phyloP scores from a whole-genome alignment of 2,797 vertebrate genomes.

The Intellagama lesueurii region DNA sequence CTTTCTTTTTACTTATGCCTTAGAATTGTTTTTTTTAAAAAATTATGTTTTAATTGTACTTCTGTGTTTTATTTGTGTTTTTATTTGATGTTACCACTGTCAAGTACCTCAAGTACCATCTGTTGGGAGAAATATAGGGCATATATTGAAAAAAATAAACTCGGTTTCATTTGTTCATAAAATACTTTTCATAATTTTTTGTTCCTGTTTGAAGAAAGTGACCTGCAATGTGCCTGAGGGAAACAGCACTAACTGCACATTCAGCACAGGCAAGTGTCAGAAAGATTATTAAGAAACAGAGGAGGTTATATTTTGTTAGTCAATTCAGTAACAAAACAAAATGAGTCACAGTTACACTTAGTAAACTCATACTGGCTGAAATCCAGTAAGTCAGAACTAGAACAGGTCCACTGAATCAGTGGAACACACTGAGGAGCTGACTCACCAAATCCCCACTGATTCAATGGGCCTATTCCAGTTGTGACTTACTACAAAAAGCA shows the following conservation, averaged over 20 bases:
- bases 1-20: too few relatives aligned
- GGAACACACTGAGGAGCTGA: too few relatives aligned
- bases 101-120: background rate
- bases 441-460: too few relatives aligned
- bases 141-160: slow-evolving; percentile 33
- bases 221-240: slow-evolving; percentile 31
- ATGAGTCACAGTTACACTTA: slow-evolving; percentile 41
- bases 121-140: background rate
- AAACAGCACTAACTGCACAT: slow-evolving; percentile 43
- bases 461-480: too few relatives aligned
- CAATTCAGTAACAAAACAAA: slow-evolving; percentile 56
- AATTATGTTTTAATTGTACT: background rate
- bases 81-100: background rate
- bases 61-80: background rate
- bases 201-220: slow-evolving; percentile 51
- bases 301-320: slow-evolving; percentile 43
- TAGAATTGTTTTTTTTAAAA: too few relatives aligned
- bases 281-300: slow-evolving; percentile 51
- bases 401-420: too few relatives aligned
- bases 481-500: too few relatives aligned
- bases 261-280: slow-evolving; percentile 59
- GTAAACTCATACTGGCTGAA: slow-evolving; percentile 16
- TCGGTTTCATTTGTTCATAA: slow-evolving; percentile 50
- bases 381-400: too few relatives aligned
- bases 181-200: slow-evolving; percentile 63